These are phyloP conservation scores for Elysia chlorotica DNA, from an alignment of 1,140 invertebrate genomes.

Conservation along the genomic window DNA sequence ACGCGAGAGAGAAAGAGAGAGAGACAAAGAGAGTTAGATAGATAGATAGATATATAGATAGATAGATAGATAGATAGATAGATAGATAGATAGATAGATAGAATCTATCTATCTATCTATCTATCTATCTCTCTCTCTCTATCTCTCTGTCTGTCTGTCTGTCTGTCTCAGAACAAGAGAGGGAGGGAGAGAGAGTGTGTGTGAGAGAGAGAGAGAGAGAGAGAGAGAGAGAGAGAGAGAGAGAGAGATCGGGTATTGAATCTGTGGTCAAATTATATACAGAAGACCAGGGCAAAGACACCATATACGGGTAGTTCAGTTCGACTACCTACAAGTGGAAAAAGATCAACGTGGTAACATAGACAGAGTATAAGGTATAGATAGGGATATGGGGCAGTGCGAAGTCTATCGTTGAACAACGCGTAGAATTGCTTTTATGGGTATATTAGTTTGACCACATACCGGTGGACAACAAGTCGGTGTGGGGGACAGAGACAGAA, in stretches of 20 bases:
- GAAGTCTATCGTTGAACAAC: too few relatives aligned
- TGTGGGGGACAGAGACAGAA: slow-evolving; percentile 15
- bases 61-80: not conserved
- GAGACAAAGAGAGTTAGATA: not conserved
- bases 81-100: not conserved
- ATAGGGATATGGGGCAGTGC: too few relatives aligned
- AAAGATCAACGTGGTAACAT: too few relatives aligned
- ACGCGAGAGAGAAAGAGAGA: not conserved
- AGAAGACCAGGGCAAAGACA: too few relatives aligned
- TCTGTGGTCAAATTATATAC: too few relatives aligned
- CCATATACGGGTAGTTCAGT: too few relatives aligned
- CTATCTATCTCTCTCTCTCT: too few relatives aligned
- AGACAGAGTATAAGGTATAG: too few relatives aligned
- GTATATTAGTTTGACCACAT: slow-evolving; percentile 75
- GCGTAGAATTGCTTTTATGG: slow-evolving; percentile 87
- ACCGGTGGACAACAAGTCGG: slow-evolving; percentile 29
- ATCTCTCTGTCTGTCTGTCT: too few relatives aligned
- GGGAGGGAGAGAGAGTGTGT: not conserved
- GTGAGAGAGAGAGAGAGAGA: not conserved
- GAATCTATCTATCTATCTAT: not conserved
- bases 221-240: not conserved
- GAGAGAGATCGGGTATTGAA: not conserved
- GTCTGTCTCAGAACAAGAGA: not conserved
- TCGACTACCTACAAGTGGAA: too few relatives aligned
- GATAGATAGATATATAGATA: slow-evolving; percentile 4